Base-by-base conservation (phyloP, 2,888 invertebrate genomes). In the Agonum fuliginosum region DNA sequence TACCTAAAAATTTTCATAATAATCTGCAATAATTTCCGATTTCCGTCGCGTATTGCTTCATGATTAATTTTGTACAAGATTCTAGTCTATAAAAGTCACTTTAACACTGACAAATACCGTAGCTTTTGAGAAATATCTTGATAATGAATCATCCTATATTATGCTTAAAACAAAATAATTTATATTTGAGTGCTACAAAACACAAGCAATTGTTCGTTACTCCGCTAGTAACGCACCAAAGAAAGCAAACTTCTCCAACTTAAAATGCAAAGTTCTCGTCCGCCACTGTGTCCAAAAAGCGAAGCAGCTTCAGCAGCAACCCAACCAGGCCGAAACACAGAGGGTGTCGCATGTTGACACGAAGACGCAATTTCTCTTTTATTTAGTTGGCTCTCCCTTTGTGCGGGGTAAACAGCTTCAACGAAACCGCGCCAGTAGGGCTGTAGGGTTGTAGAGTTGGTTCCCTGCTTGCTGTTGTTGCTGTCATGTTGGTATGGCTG, bases 321-420 rank as follows among this genome's bases (percentile, higher is more conserved):
- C 34, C n/a, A 37, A 37, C 37, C n/a, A 12, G 37, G 37, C 37
- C 37, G n/a, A 37, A 17, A 46, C 46, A 62, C 58, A 30, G 17
- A 62, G 58, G 30, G 46, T 17, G 46, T 46, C 6, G 14, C 27
- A 20, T 72, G 58, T 72, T 72, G 72, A 72, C 72, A 58, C 34
- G 58, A 72, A 72, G 72, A 58, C 58, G 37, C 58, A 58, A 72
- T 72, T 72, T 72, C 72, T 72, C 72, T 72, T 37, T 58, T 72
- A 70, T 70, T 70, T 70, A 70, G 43, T 70, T 70, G 70, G 46
- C 24, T 30, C 12, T 46, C 14, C 27, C 46, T 27, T 70, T 46
- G 70, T 46, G 22, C 3, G 46, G 27, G 46, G 70, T 70, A 70
- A 70, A 70, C 70, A 70, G 22, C 20, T 20, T 17, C 14, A 20